Evolutionary conservation across 2,888 invertebrate species (phyloP).

Genomic region (Lacanobia oleracea): DNA sequence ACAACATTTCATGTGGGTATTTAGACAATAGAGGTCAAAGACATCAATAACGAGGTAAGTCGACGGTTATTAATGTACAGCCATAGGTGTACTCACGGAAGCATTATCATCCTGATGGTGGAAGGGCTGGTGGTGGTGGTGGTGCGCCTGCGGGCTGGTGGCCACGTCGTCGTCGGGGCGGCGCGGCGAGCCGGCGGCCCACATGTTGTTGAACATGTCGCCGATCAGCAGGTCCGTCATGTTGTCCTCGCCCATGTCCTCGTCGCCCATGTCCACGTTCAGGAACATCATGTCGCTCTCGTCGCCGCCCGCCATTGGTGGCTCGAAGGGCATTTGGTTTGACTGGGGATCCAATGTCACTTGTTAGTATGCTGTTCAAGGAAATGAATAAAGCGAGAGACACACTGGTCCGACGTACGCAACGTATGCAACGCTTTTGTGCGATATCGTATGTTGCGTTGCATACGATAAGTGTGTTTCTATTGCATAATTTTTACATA

Average conservation of each 20-base stretch:
- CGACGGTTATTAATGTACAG: too few species aligned
- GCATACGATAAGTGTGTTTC: too few species aligned
- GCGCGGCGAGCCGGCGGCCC: constrained; percentile 77
- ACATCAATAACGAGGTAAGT: background rate
- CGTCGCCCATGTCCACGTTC: constrained; percentile 86
- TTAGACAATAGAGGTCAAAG: background rate
- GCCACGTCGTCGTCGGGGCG: constrained; percentile 73
- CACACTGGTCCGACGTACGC: too few species aligned
- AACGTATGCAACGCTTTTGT: too few species aligned
- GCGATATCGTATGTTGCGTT: too few species aligned
- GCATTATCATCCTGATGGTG: constrained; percentile 69
- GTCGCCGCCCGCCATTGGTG: constrained; percentile 86
- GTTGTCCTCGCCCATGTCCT: constrained; percentile 92
- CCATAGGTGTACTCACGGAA: constrained; percentile 63
- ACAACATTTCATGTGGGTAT: background rate
- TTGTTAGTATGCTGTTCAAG: background rate
- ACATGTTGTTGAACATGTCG: constrained; percentile 93
- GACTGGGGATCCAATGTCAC: constrained; percentile 72
- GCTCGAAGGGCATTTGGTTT: constrained; percentile 87
- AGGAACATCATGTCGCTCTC: constrained; percentile 87
- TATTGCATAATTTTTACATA: too few species aligned
- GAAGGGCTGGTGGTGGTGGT: constrained; percentile 71
- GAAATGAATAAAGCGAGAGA: too few species aligned
- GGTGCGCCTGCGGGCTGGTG: constrained; percentile 72
- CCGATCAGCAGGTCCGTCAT: constrained; percentile 91